These are phyloP conservation scores for Cryptoleucopteryx plumbea DNA, from an alignment of 2,113 vertebrate species.

Conservation along the genomic window DNA sequence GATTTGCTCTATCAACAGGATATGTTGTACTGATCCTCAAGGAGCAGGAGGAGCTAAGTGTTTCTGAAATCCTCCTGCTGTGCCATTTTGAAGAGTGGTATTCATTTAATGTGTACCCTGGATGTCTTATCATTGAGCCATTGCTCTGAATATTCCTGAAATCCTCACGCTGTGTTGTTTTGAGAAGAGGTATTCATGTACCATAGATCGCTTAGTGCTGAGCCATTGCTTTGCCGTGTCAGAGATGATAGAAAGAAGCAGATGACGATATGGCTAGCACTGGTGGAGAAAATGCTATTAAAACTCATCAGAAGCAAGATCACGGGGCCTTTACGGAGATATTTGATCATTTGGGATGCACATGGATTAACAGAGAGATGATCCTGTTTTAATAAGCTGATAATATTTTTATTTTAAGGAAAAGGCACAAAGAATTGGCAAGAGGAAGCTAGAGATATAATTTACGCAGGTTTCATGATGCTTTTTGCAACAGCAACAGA, in stretches of 20 bases:
- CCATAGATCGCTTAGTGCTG: not conserved
- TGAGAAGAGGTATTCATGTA: conserved; percentile 44
- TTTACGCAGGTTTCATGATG: not conserved
- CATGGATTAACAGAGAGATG: not conserved
- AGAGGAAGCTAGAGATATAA: not conserved
- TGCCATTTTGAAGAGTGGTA: conserved; percentile 49
- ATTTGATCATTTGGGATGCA: not conserved
- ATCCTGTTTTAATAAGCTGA: not conserved
- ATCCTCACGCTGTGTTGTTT: conserved; percentile 49
- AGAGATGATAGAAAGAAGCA: conserved; percentile 17
- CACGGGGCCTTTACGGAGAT: not conserved
- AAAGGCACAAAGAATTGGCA: not conserved
- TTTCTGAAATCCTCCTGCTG: conserved; percentile 47
- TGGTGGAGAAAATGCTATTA: conserved; percentile 16
- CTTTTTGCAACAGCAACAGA: not conserved
- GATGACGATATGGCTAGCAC: not conserved
- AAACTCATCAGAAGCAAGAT: not conserved
- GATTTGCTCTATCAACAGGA: conserved; percentile 30
- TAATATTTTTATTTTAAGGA: conserved; percentile 16
- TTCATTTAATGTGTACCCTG: conserved; percentile 26
- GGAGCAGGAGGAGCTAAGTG: conserved; percentile 15
- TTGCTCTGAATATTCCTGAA: conserved; percentile 57
- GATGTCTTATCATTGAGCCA: not conserved
- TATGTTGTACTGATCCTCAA: conserved; percentile 15
- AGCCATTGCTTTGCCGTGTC: conserved; percentile 28